Evolutionary conservation across 2,797 vertebrate species (phyloP).

Genomic region (Arrhamphus sclerolepis): DNA sequence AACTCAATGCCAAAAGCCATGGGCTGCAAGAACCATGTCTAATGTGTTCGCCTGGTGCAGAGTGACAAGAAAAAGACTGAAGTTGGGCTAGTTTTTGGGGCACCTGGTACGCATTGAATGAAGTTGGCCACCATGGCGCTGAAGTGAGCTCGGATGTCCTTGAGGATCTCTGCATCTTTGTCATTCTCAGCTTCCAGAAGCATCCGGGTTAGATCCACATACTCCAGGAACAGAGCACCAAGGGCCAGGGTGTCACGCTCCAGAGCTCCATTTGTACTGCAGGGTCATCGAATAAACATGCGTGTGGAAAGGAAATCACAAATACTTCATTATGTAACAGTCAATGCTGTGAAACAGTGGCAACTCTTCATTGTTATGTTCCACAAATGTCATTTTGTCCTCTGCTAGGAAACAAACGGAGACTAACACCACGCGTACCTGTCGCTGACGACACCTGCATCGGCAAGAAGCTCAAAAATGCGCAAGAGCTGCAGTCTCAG

Average conservation of each 20-base stretch:
- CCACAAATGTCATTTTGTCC: neutral
- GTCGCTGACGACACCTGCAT: slow-evolving; percentile 97
- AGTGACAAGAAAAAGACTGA: neutral
- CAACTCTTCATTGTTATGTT: neutral
- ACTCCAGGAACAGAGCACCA: slow-evolving; percentile 97
- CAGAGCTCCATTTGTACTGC: slow-evolving; percentile 94
- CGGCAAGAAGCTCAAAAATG: slow-evolving; percentile 96
- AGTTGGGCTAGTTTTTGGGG: neutral
- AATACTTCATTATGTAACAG: neutral
- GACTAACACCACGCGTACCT: slow-evolving; percentile 79
- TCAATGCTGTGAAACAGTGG: neutral
- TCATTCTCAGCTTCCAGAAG: slow-evolving; percentile 97
- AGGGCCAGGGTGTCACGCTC: slow-evolving; percentile 95
- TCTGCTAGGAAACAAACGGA: slow-evolving; percentile 7
- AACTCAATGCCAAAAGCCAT: slow-evolving; percentile 53
- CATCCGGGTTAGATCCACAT: slow-evolving; percentile 96
- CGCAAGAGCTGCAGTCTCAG: slow-evolving; percentile 92
- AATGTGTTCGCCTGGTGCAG: slow-evolving; percentile 4
- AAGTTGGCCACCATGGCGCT: slow-evolving; percentile 98
- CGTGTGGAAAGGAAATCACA: slow-evolving; percentile 1
- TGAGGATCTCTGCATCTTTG: slow-evolving; percentile 96
- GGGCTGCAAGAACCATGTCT: slow-evolving; percentile 14
- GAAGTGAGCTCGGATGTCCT: slow-evolving; percentile 97
- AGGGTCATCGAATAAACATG: neutral
- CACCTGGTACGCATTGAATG: slow-evolving; percentile 98